Conservation (phyloP, 2,113 vertebrate species). For the Bettongia penicillata region DNA sequence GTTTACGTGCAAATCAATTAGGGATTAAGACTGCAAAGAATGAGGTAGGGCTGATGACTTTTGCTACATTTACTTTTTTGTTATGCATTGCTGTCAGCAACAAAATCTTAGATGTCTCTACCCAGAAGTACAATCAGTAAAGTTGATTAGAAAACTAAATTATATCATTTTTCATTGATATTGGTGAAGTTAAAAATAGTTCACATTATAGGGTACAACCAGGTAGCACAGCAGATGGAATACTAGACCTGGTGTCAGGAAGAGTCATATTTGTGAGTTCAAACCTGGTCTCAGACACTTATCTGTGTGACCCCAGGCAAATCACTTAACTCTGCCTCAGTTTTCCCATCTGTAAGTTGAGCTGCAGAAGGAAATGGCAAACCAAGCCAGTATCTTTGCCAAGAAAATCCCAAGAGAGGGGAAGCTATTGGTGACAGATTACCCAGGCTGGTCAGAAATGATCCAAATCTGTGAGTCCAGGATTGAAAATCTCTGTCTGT, state of each 20-base stretch:
- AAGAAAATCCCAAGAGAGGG: not conserved
- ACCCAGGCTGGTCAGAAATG: not conserved
- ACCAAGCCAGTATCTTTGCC: not conserved
- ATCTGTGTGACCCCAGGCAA: not conserved
- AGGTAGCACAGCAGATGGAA: not conserved
- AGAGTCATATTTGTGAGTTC: not conserved
- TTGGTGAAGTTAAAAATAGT: not conserved
- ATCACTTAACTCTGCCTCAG: not conserved
- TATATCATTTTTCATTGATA: not conserved
- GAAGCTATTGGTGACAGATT: not conserved
- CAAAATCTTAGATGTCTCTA: not conserved
- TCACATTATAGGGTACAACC: not conserved
- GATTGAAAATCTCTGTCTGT: not conserved
- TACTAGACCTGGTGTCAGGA: not conserved
- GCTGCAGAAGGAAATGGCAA: not conserved
- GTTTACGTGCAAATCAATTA: not conserved
- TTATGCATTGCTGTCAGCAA: not conserved
- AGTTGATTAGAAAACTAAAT: not conserved
- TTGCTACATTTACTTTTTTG: not conserved
- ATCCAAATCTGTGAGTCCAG: not conserved
- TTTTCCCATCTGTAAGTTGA: not conserved
- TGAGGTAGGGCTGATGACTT: not conserved
- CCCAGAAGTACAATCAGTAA: not conserved
- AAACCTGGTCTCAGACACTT: not conserved
- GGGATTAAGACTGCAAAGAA: not conserved